A percentile compares a stretch with the other conserved stretches of the same genome.
phyloP scores from a whole-genome alignment of 1,140 invertebrate genomes.

The Doryteuthis pealeii region DNA sequence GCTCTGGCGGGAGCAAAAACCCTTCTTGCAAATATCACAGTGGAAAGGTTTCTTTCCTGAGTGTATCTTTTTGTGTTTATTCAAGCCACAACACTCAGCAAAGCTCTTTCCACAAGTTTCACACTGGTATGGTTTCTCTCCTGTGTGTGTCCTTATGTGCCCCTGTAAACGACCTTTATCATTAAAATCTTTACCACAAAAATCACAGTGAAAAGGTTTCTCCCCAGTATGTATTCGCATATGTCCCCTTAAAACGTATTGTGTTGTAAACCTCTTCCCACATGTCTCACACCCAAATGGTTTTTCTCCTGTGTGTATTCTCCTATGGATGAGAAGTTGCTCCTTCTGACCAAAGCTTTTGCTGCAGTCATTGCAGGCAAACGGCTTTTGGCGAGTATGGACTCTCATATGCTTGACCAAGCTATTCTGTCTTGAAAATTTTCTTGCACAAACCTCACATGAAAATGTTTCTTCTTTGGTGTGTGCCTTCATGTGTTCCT shows the following conservation, averaged over 20 bases:
- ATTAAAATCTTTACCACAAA: not conserved
- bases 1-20: no score
- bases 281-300: constrained; percentile 46
- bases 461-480: no score
- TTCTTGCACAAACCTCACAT: no score
- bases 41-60: no score
- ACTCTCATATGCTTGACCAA: no score
- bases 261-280: constrained; percentile 30
- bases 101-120: not conserved
- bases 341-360: constrained; percentile 54
- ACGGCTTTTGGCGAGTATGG: no score
- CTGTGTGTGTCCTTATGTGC: not conserved
- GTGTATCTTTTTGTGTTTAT: constrained; percentile 41
- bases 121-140: constrained; percentile 42
- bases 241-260: not conserved
- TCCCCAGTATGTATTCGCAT: not conserved
- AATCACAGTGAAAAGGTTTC: not conserved
- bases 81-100: not conserved
- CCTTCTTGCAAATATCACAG: no score
- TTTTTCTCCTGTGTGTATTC: no score
- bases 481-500: no score
- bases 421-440: no score
- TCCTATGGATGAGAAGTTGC: constrained; percentile 28
- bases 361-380: no score
- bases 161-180: not conserved